phyloP scores from a whole-genome alignment of 2,113 vertebrate genomes.

The Rhinolophus ferrumequinum region DNA sequence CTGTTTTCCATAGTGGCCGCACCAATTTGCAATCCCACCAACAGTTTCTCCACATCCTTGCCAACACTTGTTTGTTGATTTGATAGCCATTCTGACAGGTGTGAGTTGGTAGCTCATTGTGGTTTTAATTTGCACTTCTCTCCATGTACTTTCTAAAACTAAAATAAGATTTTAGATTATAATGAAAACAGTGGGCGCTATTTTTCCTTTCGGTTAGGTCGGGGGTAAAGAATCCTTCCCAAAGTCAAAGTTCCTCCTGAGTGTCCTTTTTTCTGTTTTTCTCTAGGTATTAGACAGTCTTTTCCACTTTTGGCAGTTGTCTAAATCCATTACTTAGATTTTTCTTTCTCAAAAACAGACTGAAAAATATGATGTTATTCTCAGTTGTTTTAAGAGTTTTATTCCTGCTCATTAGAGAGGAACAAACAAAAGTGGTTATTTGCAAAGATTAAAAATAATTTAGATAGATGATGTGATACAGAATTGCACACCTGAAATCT shows the following conservation, averaged over 20 bases:
- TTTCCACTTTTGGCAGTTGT: background rate
- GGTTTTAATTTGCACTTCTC: no score
- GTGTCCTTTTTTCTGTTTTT: background rate
- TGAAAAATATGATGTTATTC: background rate
- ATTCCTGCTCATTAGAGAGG: background rate
- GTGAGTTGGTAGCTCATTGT: no score
- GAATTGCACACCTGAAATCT: no score
- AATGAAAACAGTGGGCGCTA: background rate
- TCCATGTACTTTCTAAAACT: background rate
- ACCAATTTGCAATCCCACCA: no score
- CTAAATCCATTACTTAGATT: background rate
- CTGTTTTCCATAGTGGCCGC: no score
- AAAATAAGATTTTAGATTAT: slow-evolving; percentile 6
- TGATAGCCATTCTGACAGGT: no score
- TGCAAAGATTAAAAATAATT: background rate
- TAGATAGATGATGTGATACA: no score
- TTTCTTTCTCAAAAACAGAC: background rate
- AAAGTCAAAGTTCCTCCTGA: background rate
- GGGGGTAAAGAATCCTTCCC: background rate
- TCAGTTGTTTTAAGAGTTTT: background rate
- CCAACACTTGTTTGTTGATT: no score
- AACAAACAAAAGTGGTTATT: background rate
- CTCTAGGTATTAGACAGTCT: background rate
- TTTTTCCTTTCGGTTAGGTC: background rate
- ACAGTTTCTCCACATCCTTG: no score